Evolutionary conservation across 2,888 invertebrate genomes (phyloP).

Genomic region (Sthenelais limicola): DNA sequence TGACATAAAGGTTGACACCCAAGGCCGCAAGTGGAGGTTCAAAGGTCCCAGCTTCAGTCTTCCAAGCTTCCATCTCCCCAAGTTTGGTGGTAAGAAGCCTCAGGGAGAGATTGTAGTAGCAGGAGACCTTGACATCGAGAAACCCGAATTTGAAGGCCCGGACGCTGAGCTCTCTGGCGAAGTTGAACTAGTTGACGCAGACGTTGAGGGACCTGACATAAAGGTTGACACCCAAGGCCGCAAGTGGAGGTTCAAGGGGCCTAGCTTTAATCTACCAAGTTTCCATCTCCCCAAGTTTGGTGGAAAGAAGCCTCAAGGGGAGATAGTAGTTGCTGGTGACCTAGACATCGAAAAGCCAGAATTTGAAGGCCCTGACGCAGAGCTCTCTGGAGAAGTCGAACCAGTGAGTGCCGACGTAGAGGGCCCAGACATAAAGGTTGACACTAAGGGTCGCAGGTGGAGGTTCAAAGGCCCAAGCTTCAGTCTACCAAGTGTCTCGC

Average conservation of each 20-base stretch:
- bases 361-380: conserved; percentile 3
- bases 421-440: conserved; percentile 2
- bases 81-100: neutral
- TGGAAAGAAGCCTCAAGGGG: too few species aligned
- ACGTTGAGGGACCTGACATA: conserved; percentile 9
- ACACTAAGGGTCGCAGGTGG: conserved; percentile 13
- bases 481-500: conserved; percentile 17
- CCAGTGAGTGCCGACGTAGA: too few species aligned
- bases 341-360: too few species aligned
- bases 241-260: too few species aligned
- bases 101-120: neutral
- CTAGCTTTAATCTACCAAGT: too few species aligned
- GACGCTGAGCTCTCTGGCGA: too few species aligned
- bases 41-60: too few species aligned
- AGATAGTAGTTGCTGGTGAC: too few species aligned
- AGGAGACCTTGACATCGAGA: neutral
- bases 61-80: neutral
- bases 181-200: too few species aligned
- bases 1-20: neutral
- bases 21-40: conserved; percentile 9
- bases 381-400: conserved; percentile 13
- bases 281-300: too few species aligned
- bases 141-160: neutral
- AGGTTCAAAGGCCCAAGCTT: conserved; percentile 13
- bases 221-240: too few species aligned